These are phyloP conservation scores for Fratercula arctica DNA, from an alignment of 2,797 vertebrate genomes.

Conservation along the genomic window DNA sequence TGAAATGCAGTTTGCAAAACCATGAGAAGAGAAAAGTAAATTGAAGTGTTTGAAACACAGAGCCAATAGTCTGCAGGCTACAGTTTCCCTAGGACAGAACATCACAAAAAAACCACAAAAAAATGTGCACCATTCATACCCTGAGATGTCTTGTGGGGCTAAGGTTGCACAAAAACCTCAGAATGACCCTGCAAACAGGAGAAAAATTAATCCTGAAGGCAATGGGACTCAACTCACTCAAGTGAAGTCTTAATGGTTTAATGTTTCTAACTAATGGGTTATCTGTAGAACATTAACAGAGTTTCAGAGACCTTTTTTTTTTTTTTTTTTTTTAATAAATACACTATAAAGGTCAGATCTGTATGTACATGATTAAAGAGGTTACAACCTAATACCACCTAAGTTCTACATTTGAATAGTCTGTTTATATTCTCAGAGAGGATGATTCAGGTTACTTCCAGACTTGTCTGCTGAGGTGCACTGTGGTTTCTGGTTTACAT, in stretches of 20 bases:
- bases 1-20: background rate
- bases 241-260: background rate
- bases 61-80: background rate
- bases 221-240: background rate
- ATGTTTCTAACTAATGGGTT: background rate
- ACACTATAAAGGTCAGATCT: background rate
- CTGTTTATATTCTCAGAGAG: background rate
- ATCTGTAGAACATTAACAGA: background rate
- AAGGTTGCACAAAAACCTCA: background rate
- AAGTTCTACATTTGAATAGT: background rate
- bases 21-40: background rate
- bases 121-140: rapidly evolving
- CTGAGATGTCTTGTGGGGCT: background rate
- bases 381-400: background rate
- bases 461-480: background rate
- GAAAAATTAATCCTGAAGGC: background rate
- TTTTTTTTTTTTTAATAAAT: background rate
- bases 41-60: background rate
- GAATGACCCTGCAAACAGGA: background rate
- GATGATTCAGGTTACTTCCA: background rate
- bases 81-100: background rate
- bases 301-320: background rate
- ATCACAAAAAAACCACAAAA: background rate
- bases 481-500: background rate
- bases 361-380: background rate